These are phyloP conservation scores for Crotophaga sulcirostris DNA, from an alignment of 2,113 vertebrate genomes.

Conservation along the genomic window DNA sequence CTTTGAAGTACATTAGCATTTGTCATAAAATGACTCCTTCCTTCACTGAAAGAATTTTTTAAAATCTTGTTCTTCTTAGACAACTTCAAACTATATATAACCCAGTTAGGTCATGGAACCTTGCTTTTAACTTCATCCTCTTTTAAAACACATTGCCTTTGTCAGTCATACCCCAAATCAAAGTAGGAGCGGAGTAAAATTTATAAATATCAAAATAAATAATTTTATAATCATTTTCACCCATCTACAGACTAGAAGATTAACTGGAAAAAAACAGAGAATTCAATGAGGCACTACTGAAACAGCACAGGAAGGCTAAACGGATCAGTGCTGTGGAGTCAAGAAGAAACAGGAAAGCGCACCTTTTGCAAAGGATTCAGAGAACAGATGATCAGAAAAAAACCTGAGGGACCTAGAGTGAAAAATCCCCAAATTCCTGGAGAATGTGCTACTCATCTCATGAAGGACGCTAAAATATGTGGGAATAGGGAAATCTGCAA, in stretches of 20 bases:
- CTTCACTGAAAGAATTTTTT: background rate
- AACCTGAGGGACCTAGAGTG: background rate
- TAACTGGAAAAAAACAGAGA: background rate
- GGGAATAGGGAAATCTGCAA: background rate
- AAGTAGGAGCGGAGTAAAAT: background rate
- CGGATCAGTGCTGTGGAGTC: background rate
- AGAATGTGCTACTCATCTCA: background rate
- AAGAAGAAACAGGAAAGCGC: background rate
- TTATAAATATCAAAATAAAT: background rate
- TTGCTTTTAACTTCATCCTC: background rate
- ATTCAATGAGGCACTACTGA: background rate
- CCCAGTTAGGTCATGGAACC: background rate
- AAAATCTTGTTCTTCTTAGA: background rate
- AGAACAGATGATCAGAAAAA: background rate
- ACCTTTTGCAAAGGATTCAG: background rate
- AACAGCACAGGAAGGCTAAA: background rate
- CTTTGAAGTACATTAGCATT: slow-evolving; percentile 31
- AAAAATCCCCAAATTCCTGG: background rate
- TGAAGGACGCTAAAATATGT: background rate
- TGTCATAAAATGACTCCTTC: background rate
- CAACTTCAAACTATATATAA: background rate
- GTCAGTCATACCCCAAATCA: background rate
- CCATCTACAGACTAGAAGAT: background rate
- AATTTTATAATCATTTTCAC: background rate
- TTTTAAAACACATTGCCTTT: background rate